These are phyloP conservation scores for Ichneumoninae sp. DNA, from an alignment of 2,888 invertebrate species.

Conservation along the genomic window DNA sequence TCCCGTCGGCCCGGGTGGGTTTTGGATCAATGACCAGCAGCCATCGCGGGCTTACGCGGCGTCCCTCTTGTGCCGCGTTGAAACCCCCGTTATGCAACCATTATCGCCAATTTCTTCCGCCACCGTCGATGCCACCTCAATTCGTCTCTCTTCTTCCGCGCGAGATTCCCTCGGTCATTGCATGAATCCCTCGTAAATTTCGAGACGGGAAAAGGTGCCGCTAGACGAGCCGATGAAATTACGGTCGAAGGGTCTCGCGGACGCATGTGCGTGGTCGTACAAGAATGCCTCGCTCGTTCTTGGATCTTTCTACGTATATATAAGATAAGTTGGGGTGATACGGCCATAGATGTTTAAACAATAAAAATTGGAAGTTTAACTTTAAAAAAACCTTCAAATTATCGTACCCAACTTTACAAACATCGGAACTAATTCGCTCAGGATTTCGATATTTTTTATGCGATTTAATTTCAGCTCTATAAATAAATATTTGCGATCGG, in stretches of 20 bases:
- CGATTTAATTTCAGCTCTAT: neutral
- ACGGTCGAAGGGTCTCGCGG: slow-evolving; percentile 32
- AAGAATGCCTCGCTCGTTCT: slow-evolving; percentile 2
- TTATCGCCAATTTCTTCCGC: slow-evolving; percentile 72
- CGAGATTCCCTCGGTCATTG: slow-evolving; percentile 65
- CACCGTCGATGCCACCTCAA: slow-evolving; percentile 27
- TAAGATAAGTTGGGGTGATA: neutral
- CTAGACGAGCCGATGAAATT: slow-evolving; percentile 45
- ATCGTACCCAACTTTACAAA: no score
- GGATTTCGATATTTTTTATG: neutral
- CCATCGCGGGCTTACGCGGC: slow-evolving; percentile 48
- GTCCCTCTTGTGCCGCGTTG: slow-evolving; percentile 60
- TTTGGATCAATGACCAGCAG: slow-evolving; percentile 76
- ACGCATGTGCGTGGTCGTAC: slow-evolving; percentile 39
- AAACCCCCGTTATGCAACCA: slow-evolving; percentile 70
- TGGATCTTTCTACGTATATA: slow-evolving; percentile 42
- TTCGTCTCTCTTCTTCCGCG: slow-evolving; percentile 63
- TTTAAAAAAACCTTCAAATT: no score
- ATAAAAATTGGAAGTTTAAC: no score
- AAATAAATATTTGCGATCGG: no score
- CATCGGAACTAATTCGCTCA: no score
- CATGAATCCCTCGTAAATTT: slow-evolving; percentile 68
- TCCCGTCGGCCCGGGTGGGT: slow-evolving; percentile 60
- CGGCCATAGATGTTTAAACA: no score
- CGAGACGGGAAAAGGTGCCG: slow-evolving; percentile 51